Evolutionary conservation across 2,888 invertebrate species (phyloP), one percentile per base, ranked within the genome.

Genomic region (Nasonovia ribisnigri): DNA sequence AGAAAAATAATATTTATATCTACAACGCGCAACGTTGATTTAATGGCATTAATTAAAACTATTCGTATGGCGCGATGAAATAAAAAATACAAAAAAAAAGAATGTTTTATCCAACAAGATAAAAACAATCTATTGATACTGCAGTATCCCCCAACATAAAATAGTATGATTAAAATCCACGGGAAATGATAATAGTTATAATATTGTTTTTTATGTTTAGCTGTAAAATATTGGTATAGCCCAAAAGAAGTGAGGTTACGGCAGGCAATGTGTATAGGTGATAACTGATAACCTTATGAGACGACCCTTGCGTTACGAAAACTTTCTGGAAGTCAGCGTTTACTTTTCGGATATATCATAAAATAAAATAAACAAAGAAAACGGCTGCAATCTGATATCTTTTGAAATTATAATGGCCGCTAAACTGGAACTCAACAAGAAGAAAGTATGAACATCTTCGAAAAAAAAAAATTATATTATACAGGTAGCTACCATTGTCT

Each of bases 321-420:
- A 67, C 67, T 67, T 67, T 67, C 67, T 67, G n/a, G n/a, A n/a
- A 67, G 16, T 16, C 67, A 16, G n/a, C 36, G 6, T 36, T 67
- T 36, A n/a, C 48, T 87, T 48, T 46, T 36, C 36, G 48, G 29
- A 87, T 87, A 87, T 87, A 13, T 87, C 87, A 46, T 46, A 87
- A 48, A 87, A 86, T 86, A 86, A 48, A 84, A 86, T 86, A 43
- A 86, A 43, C 42, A 86, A 86, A 86, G 26, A 26, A 86, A 29
- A 46, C 46, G 46, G 46, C 86, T 46, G 86, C 46, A 36, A 54
- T 54, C 51, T 54, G 88, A 88, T 88, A 54, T 88, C 20, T 54
- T 36, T 24, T 54, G 51, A 20, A 88, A 54, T 54, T 88, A 51
- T 46, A 54, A 54, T 51, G 29, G 51, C 6, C 11, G 6, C 24